Evolutionary conservation across 1,140 invertebrate species (phyloP), one percentile per base, ranked within the genome.

Genomic region (Pinna nobilis): DNA sequence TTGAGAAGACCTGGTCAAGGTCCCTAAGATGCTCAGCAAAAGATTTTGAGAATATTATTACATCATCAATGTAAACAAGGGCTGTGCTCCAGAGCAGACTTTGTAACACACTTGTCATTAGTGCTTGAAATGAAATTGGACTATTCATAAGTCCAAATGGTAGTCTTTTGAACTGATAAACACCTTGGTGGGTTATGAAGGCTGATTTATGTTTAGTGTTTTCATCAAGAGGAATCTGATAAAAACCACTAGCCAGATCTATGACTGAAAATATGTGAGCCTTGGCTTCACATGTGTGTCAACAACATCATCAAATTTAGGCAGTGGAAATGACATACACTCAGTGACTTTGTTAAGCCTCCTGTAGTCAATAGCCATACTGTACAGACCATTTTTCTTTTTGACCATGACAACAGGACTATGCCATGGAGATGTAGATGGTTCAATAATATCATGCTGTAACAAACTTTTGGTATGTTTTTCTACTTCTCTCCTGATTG

Each of bases 291-390:
- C 63, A 60, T 5, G 81, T 44, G 67, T 69, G 28, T 78, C 75
- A 53, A 72, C 44, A 28, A 79, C 72, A 53, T 76, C 67, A 4
- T 78, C 53, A 9, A 51, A 25, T 2, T 32, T 28, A 32, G 72
- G 72, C 7, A 79, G 23, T 9, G 73, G 60, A 33, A 44, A 68
- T 23, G 23, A 39, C 9, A 75, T 33, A 25, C 60, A 74, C 47
- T 25, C 50, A 1, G 77, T 78, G 28, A 44, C n/a, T 35, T 18
- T 13, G 47, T 76, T 73, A 74, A 84, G 25, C 32, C 25, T n/a
- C 6, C 79, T 37, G 37, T 77, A 79, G 30, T 82, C 78, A n/a
- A 78, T 47, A 25, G 67, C 74, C 69, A 82, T 76, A 7, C 78
- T 11, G 5, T 18, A 76, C 18, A 23, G 44, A 20, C 59, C 70